Base-by-base conservation (phyloP, 2,797 vertebrate genomes). In the Morelia viridis region DNA sequence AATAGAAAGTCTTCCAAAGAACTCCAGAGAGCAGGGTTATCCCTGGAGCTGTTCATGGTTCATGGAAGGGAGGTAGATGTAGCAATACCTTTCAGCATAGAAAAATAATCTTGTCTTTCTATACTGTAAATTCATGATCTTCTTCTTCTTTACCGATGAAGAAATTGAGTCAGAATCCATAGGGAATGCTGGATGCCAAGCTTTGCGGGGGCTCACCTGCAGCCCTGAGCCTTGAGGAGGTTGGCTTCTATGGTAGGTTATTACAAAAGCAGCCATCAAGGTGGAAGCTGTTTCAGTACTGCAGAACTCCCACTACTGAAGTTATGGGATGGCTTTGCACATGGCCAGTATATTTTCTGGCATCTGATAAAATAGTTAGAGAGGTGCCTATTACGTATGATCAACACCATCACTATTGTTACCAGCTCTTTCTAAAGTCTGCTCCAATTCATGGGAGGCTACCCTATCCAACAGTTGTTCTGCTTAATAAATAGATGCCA, bases 401-500 rank as follows among this genome's bases (percentile, higher is more conserved):
- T 58, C 41, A 89, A 65, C 57, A 85, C 46, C 60, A 24, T 24
- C 86, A 35, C 9, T 1, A 13, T 53, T 88, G 86, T 35, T 87
- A 60, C 46, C 58, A 87, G 11, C 24, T 46, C 46, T 41, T 92
- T 50, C 31, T 41, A 17, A 46, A 92, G 35, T 56, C 65, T 64
- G 50, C 85, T 90, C 64, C 80, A 7, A 90, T 87, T 26, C 17
- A 9, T 9, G 50, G 31, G n/a, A 57, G 64, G 41, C 28, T 87
- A 89, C 56, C 60, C 80, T 41, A 83, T 41, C 13, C 60, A 53
- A 41, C 46, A 57, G 24, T 64, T 41, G 57, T 87, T 90, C 9
- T 62, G 60, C 68, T 58, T 87, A 60, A 87, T 80, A 87, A 87
- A 90, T 90, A 90, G 85, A 53, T 87, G 65, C 28, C 84, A 57